Evolutionary conservation across 2,113 vertebrate genomes (phyloP), one percentile per base, ranked within the genome.

Genomic region (Tychaedon coryphoeus): DNA sequence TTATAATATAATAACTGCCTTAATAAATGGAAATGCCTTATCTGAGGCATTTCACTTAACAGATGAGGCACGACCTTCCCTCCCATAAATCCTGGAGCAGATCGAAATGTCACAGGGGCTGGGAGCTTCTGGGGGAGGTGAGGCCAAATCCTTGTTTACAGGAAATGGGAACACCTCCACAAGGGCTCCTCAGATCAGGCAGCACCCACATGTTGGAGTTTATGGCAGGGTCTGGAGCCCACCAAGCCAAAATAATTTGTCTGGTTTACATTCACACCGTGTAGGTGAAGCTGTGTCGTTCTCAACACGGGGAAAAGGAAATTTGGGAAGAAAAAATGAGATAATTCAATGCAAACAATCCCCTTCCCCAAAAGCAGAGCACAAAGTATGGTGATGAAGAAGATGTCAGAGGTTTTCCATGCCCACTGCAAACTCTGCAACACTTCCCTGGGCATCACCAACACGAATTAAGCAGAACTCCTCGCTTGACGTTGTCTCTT

Each of bases 1-100:
- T 97, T 96, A 88, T 86, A 90, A 77, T 53, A 71, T 91, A 90
- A 92, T 88, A 92, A 92, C 74, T 71, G 78, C 56, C 80, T 89
- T 80, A 93, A 91, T 80, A 92, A 92, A 94, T 90, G 80, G 74
- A 90, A 96, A 94, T 42, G 34, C 81, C 65, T 87, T 67, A 81
- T 72, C 60, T 29, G 29, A 92, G 69, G 72, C 64, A 64, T 74
- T 92, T 85, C 66, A 56, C 80, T 51, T 73, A 93, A 88, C 72
- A 85, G 71, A 87, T 26, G 65, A 89, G 70, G 24, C 42, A 40
- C 9, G 14, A 70, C 23, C 82, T 85, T 93, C 76, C 53, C 48
- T 67, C 73, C 38, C 71, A 86, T 86, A 78, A 95, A 95, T 88
- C 72, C 45, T 10, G 51, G 61, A 69, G 43, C 70, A 66, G 86